These are phyloP conservation scores for Siphonodentalium dalli DNA, from an alignment of 2,888 invertebrate species.

Conservation along the genomic window DNA sequence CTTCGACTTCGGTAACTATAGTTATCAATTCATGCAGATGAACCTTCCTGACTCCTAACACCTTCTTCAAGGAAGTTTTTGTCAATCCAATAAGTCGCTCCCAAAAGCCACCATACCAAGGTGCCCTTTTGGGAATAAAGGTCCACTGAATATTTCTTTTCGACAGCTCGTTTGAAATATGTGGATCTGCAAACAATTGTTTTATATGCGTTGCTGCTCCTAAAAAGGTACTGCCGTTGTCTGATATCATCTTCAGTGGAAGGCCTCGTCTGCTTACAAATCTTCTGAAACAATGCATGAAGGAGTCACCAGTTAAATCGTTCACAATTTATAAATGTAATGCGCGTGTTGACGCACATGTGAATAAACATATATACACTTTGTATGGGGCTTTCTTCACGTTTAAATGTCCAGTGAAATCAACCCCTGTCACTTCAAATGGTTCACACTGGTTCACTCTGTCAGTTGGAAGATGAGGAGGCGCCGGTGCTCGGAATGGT, in stretches of 20 bases:
- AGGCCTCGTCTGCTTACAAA: conserved; percentile 21
- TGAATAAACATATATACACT: conserved; percentile 25
- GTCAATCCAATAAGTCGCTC: too few relatives aligned
- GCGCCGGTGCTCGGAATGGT: conserved; percentile 17
- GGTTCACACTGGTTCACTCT: conserved; percentile 13
- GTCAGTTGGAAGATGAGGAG: conserved; percentile 19
- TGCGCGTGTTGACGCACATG: conserved; percentile 25
- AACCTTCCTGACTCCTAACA: too few relatives aligned
- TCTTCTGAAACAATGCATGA: conserved; percentile 22
- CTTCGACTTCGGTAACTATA: too few relatives aligned
- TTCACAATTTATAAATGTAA: conserved; percentile 27
- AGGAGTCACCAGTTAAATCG: conserved; percentile 14
- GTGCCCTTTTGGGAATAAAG: too few relatives aligned
- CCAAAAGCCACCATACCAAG: too few relatives aligned
- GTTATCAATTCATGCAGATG: too few relatives aligned
- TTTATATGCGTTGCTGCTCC: conserved; percentile 11
- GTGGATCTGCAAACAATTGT: too few relatives aligned
- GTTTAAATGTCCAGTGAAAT: conserved; percentile 19
- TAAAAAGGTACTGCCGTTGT: conserved; percentile 27
- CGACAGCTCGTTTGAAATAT: too few relatives aligned
- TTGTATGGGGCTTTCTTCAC: conserved; percentile 16
- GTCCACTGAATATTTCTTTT: too few relatives aligned
- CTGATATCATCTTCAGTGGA: conserved; percentile 23
- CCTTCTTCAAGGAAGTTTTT: too few relatives aligned
- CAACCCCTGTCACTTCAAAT: conserved; percentile 25